These are phyloP conservation scores for Leptobrachium ailaonicum DNA, from an alignment of 2,113 vertebrate species.

Conservation along the genomic window DNA sequence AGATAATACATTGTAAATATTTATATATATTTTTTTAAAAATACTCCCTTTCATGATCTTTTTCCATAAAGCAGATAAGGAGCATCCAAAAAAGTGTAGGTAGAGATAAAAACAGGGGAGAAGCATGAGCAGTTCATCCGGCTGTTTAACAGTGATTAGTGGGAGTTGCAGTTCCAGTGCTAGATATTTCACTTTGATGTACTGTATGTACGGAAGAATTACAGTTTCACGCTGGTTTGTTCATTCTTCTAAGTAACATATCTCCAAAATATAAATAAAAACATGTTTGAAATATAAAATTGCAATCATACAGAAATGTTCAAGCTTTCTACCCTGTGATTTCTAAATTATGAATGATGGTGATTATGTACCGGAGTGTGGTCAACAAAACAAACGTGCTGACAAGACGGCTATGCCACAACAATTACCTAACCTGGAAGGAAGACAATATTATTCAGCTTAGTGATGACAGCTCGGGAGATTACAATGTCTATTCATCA, in stretches of 20 bases:
- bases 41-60: too few species aligned
- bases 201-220: too few species aligned
- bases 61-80: too few species aligned
- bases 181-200: too few species aligned
- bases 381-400: not conserved
- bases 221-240: not conserved
- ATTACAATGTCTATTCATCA: slow-evolving; percentile 11
- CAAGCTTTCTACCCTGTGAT: not conserved
- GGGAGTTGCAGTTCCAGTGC: too few species aligned
- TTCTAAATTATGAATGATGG: slow-evolving; percentile 23
- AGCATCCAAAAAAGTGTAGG: too few species aligned
- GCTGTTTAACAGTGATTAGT: too few species aligned
- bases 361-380: slow-evolving; percentile 1
- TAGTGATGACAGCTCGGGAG: not conserved
- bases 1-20: too few species aligned
- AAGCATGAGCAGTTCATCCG: too few species aligned
- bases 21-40: too few species aligned
- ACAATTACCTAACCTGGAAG: not conserved
- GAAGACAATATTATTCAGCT: slow-evolving; percentile 9
- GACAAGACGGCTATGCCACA: not conserved
- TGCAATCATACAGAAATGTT: not conserved
- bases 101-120: too few species aligned
- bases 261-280: too few species aligned
- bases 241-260: not conserved
- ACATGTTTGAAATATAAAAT: not conserved